Percentiles rank a stretch among this genome's conserved stretches.
These are phyloP conservation scores for Orestias chungarensis DNA, from an alignment of 2,797 vertebrate genomes.

Conservation along the genomic window DNA sequence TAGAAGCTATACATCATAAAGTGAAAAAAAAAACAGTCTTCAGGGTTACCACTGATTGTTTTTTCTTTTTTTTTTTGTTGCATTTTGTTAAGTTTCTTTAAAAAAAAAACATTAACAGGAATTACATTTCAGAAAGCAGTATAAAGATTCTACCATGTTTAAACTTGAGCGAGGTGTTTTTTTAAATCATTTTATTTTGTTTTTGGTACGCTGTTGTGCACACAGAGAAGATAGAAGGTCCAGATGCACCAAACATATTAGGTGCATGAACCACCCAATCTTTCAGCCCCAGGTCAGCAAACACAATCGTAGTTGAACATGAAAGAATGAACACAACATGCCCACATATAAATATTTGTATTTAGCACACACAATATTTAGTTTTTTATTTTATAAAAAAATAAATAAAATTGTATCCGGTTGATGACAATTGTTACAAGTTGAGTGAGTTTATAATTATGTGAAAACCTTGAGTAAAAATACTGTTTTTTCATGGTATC, in stretches of 20 bases:
- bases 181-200: not conserved
- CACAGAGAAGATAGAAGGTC: not conserved
- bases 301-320: not conserved
- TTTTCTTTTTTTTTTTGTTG: not conserved
- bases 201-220: not conserved
- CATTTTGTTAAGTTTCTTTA: not conserved
- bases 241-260: not conserved
- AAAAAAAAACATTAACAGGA: not conserved
- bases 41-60: not conserved
- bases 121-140: not conserved
- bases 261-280: too few species aligned
- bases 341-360: too few species aligned
- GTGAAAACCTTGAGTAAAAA: not conserved
- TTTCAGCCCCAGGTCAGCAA: not conserved
- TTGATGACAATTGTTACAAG: not conserved
- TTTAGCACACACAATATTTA: not conserved
- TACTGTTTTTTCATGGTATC: not conserved
- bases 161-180: not conserved
- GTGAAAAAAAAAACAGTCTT: not conserved
- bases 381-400: not conserved
- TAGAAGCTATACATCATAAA: not conserved
- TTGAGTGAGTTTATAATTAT: not conserved
- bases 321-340: not conserved
- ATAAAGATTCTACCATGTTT: not conserved
- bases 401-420: too few species aligned